Evolutionary conservation across 2,113 vertebrate genomes (phyloP), one percentile per base, ranked within the genome.

Genomic region (Agelaius tricolor): DNA sequence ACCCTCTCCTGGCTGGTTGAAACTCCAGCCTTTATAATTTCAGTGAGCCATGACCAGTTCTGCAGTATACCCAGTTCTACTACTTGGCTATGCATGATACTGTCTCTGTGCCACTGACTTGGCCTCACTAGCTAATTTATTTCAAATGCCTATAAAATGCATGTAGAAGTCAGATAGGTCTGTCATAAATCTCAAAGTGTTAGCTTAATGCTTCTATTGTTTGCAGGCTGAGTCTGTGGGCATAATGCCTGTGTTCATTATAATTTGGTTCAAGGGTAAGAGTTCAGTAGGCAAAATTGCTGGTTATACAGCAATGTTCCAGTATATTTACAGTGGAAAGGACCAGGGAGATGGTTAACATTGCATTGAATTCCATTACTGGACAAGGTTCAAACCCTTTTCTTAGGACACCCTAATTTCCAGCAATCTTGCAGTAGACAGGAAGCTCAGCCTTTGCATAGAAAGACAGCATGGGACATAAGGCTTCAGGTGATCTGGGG

Each of bases 141-240:
- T 96, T 90, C 84, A 97, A 97, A 95, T 95, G 86, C 75, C 89
- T 89, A 89, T 96, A 96, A 95, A 95, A 97, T 87, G 61, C 59
- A 57, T 94, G 95, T 94, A 84, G 92, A 90, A 97, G 94, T 91
- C 92, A 96, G 67, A 83, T 57, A 96, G 96, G 91, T 96, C 95
- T 93, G 87, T 65, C 93, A 93, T 97, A 96, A 96, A 96, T 97
- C 96, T 96, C 80, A 21, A 72, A 79, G 81, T 94, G 95, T 94
- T 96, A 95, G 69, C 86, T 87, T 84, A 94, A 85, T 84, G 75
- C 20, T 96, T 72, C 72, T 55, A 26, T 91, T 95, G 95, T 96
- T 97, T 96, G 84, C 86, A 81, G 46, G 12, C 77, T 66, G 68
- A 61, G 87, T 75, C 73, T 3, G 3, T 54, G 63, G 85, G 80